phyloP scores from a whole-genome alignment of 2,888 invertebrate species.

The Machimus rusticus region DNA sequence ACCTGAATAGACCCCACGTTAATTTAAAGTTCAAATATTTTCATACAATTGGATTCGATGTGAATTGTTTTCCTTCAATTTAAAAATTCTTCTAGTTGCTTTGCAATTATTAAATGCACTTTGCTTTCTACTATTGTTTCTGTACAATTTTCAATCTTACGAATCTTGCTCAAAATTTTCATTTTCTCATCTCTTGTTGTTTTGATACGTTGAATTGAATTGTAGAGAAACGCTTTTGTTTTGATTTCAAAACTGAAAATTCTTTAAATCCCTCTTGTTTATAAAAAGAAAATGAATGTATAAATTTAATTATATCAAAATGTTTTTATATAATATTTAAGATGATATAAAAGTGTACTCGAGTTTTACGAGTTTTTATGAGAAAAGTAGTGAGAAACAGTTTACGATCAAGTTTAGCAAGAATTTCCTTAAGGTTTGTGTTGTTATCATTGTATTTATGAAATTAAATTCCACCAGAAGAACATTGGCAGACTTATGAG shows the following conservation, averaged over 20 bases:
- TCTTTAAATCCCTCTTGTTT: too few species aligned
- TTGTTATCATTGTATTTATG: not conserved
- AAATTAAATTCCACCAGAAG: not conserved
- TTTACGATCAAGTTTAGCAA: not conserved
- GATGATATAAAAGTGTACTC: not conserved
- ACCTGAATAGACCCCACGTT: too few species aligned
- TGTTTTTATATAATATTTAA: not conserved
- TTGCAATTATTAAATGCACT: not conserved
- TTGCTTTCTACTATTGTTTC: not conserved
- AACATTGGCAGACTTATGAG: not conserved
- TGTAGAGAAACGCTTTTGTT: too few species aligned
- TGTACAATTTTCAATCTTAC: not conserved
- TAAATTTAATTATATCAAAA: too few species aligned
- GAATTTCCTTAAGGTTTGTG: not conserved
- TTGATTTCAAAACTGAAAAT: too few species aligned
- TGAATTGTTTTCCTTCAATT: not conserved
- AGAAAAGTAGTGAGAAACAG: not conserved
- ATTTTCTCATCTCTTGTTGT: not conserved
- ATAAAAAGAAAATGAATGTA: too few species aligned
- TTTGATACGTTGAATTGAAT: not conserved
- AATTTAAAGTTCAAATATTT: too few species aligned
- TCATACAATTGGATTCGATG: not conserved
- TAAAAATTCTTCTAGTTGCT: not conserved
- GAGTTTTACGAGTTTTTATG: not conserved
- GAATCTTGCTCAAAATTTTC: not conserved